These are phyloP conservation scores for Fukomys damarensis DNA, from an alignment of 2,113 vertebrate species.

Conservation along the genomic window DNA sequence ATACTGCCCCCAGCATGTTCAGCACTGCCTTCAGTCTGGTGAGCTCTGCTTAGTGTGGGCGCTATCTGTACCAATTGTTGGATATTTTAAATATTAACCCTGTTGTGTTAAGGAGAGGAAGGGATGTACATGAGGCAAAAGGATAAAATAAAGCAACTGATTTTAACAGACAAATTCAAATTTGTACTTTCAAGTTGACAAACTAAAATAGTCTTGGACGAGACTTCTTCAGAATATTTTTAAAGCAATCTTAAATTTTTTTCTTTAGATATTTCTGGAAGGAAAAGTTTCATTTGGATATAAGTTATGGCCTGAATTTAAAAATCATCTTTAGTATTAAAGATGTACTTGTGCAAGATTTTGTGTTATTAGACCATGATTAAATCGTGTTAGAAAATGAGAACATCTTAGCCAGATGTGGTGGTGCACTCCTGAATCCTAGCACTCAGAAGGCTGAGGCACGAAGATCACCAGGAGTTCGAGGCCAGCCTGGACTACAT, in stretches of 20 bases:
- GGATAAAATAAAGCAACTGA: slow-evolving; percentile 27
- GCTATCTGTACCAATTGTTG: background rate
- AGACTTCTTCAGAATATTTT: slow-evolving; percentile 48
- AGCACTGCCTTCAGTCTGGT: rapidly evolving
- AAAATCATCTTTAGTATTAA: slow-evolving; percentile 31
- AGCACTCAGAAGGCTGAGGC: background rate
- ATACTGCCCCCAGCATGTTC: too few species aligned
- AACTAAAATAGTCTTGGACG: slow-evolving; percentile 63
- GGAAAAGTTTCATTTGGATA: slow-evolving; percentile 37
- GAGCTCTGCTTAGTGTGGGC: background rate
- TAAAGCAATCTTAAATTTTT: slow-evolving; percentile 28
- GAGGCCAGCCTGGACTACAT: background rate
- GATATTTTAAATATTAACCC: slow-evolving; percentile 1
- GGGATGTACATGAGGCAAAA: background rate
- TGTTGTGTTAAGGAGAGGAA: background rate
- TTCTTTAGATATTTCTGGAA: slow-evolving; percentile 63
- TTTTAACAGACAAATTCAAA: slow-evolving; percentile 42
- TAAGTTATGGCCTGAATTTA: slow-evolving; percentile 34
- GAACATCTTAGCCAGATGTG: background rate
- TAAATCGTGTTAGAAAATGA: background rate
- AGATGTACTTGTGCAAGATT: background rate
- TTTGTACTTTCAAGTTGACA: slow-evolving; percentile 42
- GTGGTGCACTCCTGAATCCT: background rate
- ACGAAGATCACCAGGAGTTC: background rate
- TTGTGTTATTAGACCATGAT: background rate